A percentile compares a stretch with the other conserved stretches of the same genome.
These are phyloP conservation scores for Conchocele bisecta DNA, from an alignment of 2,888 invertebrate species.

Conservation along the genomic window DNA sequence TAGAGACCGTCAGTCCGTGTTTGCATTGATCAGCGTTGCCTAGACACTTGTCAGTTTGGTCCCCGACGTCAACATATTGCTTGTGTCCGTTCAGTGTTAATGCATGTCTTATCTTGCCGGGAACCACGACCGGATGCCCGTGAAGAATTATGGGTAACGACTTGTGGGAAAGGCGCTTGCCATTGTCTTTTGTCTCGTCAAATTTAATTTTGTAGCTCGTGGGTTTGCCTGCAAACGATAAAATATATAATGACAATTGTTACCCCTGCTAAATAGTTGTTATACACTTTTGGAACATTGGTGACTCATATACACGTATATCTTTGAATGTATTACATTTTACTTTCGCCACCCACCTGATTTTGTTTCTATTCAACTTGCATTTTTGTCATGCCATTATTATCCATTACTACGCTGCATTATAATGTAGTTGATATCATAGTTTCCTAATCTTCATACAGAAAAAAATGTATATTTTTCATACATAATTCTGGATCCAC, in stretches of 20 bases:
- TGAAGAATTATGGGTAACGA: conserved; percentile 57
- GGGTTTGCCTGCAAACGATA: conserved; percentile 69
- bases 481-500: no score
- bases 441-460: no score
- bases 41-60: conserved; percentile 71
- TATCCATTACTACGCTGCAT: no score
- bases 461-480: no score
- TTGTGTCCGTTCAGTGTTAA: conserved; percentile 72
- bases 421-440: no score
- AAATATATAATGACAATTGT: neutral
- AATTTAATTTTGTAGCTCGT: conserved; percentile 67
- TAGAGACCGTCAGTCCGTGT: conserved; percentile 76
- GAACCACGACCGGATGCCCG: conserved; percentile 67
- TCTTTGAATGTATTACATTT: no score
- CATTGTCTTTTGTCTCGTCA: conserved; percentile 64
- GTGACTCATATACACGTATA: no score
- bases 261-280: no score
- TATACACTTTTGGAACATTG: no score
- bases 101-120: conserved; percentile 75
- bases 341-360: no score
- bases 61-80: conserved; percentile 79
- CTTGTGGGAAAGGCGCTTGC: conserved; percentile 56
- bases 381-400: no score
- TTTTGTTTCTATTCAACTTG: no score
- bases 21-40: conserved; percentile 75